Evolutionary conservation across 2,888 invertebrate genomes (phyloP).

Genomic region (Epistrophe grossulariae): DNA sequence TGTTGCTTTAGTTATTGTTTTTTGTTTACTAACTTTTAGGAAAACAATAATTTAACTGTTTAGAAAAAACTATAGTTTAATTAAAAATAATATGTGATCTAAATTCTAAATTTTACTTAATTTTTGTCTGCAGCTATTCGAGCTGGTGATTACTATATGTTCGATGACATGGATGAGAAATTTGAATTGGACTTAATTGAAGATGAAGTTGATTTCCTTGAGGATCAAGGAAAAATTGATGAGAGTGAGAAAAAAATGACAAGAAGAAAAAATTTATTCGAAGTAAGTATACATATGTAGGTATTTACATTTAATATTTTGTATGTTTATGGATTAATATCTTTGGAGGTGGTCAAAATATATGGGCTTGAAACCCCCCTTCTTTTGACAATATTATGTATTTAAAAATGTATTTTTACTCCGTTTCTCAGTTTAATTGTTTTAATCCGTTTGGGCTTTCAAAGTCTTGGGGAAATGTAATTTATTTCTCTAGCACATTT

Average conservation of each 20-base stretch:
- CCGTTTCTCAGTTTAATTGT: conserved; percentile 30
- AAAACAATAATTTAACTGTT: conserved; percentile 36
- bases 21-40: conserved; percentile 26
- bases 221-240: conserved; percentile 81
- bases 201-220: conserved; percentile 85
- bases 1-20: conserved; percentile 45
- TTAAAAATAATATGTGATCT: background rate
- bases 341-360: conserved; percentile 3
- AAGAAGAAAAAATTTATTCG: conserved; percentile 82
- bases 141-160: conserved; percentile 99
- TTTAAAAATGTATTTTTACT: conserved; percentile 14
- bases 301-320: background rate
- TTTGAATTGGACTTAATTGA: conserved; percentile 88
- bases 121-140: conserved; percentile 90
- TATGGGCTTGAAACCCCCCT: conserved; percentile 14
- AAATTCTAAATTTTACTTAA: background rate
- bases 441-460: conserved; percentile 37
- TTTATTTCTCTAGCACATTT: conserved; percentile 49
- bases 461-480: conserved; percentile 20
- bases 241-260: conserved; percentile 83
- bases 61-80: conserved; percentile 32
- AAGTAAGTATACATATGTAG: conserved; percentile 80
- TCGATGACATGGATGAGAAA: conserved; percentile 95
- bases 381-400: background rate
- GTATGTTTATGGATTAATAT: background rate